phyloP scores from a whole-genome alignment of 53 echinoderm and acorn worm species.

The Antedon mediterranea region DNA sequence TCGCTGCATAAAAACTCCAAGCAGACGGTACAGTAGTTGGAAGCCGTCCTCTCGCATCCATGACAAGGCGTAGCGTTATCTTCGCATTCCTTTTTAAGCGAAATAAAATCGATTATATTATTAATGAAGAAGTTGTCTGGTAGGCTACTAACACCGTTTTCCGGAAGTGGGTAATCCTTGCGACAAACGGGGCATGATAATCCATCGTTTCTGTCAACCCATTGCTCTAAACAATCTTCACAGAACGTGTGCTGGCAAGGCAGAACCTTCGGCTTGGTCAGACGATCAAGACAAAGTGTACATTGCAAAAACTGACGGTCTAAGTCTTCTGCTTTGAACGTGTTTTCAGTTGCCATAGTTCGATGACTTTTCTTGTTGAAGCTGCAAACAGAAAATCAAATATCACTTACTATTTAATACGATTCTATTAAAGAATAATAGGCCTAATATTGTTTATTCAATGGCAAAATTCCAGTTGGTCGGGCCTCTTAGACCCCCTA shows the following conservation, averaged over 20 bases:
- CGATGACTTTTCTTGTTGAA: background rate
- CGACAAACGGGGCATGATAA: slow-evolving; percentile 86
- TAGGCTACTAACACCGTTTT: slow-evolving; percentile 44
- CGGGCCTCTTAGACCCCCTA: too few relatives aligned
- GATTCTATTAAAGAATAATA: too few relatives aligned
- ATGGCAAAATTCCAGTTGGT: too few relatives aligned
- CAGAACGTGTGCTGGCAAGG: slow-evolving; percentile 95
- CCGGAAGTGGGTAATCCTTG: slow-evolving; percentile 57
- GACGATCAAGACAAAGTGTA: slow-evolving; percentile 83
- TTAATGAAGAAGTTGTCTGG: slow-evolving; percentile 98
- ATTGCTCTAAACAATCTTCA: slow-evolving; percentile 65
- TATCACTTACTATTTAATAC: too few relatives aligned
- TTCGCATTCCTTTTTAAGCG: slow-evolving; percentile 35
- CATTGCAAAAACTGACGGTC: slow-evolving; percentile 92
- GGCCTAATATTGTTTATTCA: too few relatives aligned
- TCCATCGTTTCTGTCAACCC: slow-evolving; percentile 71
- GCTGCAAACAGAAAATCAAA: background rate
- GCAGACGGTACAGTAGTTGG: slow-evolving; percentile 76
- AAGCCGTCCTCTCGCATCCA: slow-evolving; percentile 77
- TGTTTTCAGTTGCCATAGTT: background rate
- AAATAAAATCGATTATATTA: slow-evolving; percentile 93
- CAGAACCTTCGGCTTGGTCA: slow-evolving; percentile 76
- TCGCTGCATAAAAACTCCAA: slow-evolving; percentile 76
- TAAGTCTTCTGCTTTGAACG: slow-evolving; percentile 68
- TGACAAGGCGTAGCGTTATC: slow-evolving; percentile 37